Base-by-base conservation (phyloP, 2,888 invertebrate genomes). In the Mythimna albipuncta region DNA sequence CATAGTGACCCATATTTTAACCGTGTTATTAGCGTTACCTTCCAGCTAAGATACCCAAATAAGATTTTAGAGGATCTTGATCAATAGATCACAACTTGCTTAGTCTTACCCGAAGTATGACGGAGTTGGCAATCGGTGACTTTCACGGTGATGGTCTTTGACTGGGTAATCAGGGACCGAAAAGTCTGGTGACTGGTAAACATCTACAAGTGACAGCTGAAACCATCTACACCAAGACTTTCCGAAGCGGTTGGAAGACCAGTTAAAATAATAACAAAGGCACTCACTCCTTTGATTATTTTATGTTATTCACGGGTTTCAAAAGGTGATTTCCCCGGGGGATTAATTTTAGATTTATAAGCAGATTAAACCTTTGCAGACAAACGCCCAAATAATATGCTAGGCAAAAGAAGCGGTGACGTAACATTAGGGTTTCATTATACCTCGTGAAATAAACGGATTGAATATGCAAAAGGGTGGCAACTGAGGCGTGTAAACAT, bases 401-500 rank as follows among this genome's bases (percentile, higher is more conserved):
- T 59, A 21, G 6, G 41, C 3, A 26, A 74, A 74, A 71, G 69
- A 61, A 63, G 59, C 62, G 41, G 47, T 35, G 21, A 61, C 44
- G 59, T 64, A 64, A 66, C 66, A 62, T 72, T 64, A 74, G n/a
- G 50, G 54, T 74, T 81, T 75, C 69, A 84, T 81, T 82, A 73
- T 26, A 47, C 64, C 35, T 41, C 76, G 75, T 77, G 64, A 77
- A 81, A 76, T 85, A 81, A 79, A 79, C 75, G 57, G 38, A 75
- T 81, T 82, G 64, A 75, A 79, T 79, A 84, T 82, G 72, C 78
- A 81, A 74, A 41, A 81, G 72, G 71, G 80, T 32, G 69, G 44
- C 44, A 72, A 63, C 50, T 61, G 72, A 64, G 38, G 72, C 72
- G 67, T 74, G 74, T 76, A 77, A 79, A 72, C 73, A 75, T 72